These are phyloP conservation scores for Ptyas mucosa DNA, from an alignment of 2,113 vertebrate genomes.

Conservation along the genomic window DNA sequence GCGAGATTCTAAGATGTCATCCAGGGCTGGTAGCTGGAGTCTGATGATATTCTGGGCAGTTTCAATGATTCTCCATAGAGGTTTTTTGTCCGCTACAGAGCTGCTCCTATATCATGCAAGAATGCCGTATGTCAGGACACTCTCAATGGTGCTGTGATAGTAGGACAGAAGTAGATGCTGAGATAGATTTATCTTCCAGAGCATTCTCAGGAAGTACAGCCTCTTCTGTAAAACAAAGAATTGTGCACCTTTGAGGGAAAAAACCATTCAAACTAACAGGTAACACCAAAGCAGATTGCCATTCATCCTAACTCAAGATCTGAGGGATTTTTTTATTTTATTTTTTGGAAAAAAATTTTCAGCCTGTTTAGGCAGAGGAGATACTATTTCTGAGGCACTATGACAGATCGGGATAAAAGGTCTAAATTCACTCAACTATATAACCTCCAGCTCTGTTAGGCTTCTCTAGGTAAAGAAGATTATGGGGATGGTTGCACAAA, in stretches of 20 bases:
- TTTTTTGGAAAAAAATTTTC: too few relatives aligned
- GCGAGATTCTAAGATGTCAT: too few relatives aligned
- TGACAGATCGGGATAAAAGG: not conserved
- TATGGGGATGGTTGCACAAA: not conserved
- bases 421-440: not conserved
- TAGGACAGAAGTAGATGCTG: too few relatives aligned
- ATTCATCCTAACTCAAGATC: not conserved
- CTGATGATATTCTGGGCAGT: too few relatives aligned
- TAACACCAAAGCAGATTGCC: not conserved
- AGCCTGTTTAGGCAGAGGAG: not conserved
- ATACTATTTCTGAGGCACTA: not conserved
- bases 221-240: not conserved
- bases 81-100: too few relatives aligned
- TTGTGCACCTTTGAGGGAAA: not conserved
- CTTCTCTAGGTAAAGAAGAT: not conserved
- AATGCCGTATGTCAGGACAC: too few relatives aligned
- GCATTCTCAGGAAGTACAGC: too few relatives aligned
- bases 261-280: not conserved
- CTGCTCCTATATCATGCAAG: too few relatives aligned
- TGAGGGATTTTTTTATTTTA: not conserved
- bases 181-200: too few relatives aligned
- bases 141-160: too few relatives aligned
- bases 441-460: not conserved
- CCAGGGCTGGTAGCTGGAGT: too few relatives aligned
- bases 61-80: too few relatives aligned